Evolutionary conservation across 2,888 invertebrate genomes (phyloP), one percentile per base, ranked within the genome.

Genomic region (Meta bourneti): DNA sequence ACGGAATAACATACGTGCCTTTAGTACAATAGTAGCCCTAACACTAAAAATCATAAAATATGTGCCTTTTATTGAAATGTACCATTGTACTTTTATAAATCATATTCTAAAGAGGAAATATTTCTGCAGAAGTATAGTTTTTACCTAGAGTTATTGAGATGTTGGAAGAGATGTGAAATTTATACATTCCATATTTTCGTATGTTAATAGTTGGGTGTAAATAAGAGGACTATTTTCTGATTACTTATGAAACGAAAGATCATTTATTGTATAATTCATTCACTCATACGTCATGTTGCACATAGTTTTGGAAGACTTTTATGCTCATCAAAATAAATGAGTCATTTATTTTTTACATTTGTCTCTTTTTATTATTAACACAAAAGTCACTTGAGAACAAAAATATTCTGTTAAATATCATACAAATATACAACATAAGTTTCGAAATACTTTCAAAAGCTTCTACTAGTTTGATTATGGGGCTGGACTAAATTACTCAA

Each of bases 141-240:
- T 61, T 61, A 61, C 61, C 13, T 5, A 61, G 16, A 61, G 61
- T 61, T 61, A 61, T 16, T 61, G 61, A 34, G 34, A 61, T 61
- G 61, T 61, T 61, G 61, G 16, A 61, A 61, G 34, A 34, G 61
- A 61, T 61, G 61, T 51, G 20, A 84, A 51, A 61, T 80, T 87
- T 80, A 77, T 75, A 71, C 86, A 91, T 86, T 91, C 77, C 86
- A 74, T 81, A 54, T 61, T 75, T 51, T 74, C 49, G 71, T 54
- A 81, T 20, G 19, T 34, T 6, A 54, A 49, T 8, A 61, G 75
- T 91, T 86, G 19, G 54, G 61, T 91, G 90, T 91, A 91, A 9
- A 91, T 91, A 91, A 91, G 90, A 91, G 81, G 86, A 54, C 19
- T 91, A 82, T 91, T 86, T 91, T 87, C 70, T 86, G 16, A 82